Conservation (phyloP, 2,888 invertebrate species). For the Drosophila longiperda region DNA sequence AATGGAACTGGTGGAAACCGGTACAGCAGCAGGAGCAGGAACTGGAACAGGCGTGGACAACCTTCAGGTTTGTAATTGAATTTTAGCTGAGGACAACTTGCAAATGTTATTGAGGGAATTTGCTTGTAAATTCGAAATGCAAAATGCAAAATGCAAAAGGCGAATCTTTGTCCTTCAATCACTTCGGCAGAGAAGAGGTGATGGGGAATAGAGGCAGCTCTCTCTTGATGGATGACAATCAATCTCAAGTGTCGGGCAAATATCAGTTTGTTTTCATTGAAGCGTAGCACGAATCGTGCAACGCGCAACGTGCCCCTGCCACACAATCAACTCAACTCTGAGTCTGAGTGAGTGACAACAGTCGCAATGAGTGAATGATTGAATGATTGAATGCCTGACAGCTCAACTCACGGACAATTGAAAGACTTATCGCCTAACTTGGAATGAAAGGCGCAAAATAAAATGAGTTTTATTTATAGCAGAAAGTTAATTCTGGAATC, state of each 20-base stretch:
- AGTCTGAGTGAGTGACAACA: slow-evolving; percentile 65
- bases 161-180: slow-evolving; percentile 70
- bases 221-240: slow-evolving; percentile 81
- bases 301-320: slow-evolving; percentile 39
- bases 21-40: neutral
- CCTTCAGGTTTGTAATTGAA: slow-evolving; percentile 61
- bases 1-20: neutral
- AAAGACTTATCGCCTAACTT: slow-evolving; percentile 21
- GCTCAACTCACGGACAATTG: slow-evolving; percentile 2
- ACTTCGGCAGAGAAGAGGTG: slow-evolving; percentile 40
- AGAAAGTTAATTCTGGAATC: neutral
- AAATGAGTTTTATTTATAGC: neutral
- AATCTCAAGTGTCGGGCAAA: slow-evolving; percentile 83
- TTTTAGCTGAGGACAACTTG: slow-evolving; percentile 54
- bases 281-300: slow-evolving; percentile 64
- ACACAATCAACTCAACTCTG: slow-evolving; percentile 49
- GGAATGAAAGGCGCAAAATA: neutral
- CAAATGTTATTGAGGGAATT: slow-evolving; percentile 31
- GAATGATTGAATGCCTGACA: slow-evolving; percentile 61
- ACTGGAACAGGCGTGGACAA: slow-evolving; percentile 16
- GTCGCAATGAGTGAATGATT: slow-evolving; percentile 69
- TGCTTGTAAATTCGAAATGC: slow-evolving; percentile 72
- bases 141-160: slow-evolving; percentile 64
- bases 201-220: slow-evolving; percentile 21
- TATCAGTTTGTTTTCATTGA: slow-evolving; percentile 80